Conservation (phyloP, 2,113 vertebrate species). For the Engraulis encrasicolus region DNA sequence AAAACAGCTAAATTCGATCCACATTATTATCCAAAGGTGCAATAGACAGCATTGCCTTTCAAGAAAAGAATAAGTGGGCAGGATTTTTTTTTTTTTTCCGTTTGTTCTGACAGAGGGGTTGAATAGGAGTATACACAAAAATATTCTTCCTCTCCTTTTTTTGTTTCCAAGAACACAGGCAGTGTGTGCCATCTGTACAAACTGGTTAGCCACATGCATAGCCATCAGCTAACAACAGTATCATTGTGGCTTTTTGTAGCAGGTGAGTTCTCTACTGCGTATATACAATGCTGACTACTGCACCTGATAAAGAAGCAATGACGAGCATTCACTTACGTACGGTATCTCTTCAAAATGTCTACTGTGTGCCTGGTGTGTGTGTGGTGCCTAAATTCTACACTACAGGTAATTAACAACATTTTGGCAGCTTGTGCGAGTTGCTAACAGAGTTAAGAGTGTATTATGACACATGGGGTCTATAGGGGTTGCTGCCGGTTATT, state of each 20-base stretch:
- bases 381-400: not conserved
- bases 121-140: not conserved
- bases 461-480: slow-evolving; percentile 7
- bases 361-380: not conserved
- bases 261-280: not conserved
- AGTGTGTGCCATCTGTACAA: not conserved
- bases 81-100: not conserved
- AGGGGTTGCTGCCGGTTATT: too few species aligned
- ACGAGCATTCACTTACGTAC: not conserved
- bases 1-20: slow-evolving; percentile 8
- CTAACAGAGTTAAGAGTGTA: not conserved
- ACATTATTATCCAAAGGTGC: not conserved
- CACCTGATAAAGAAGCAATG: not conserved
- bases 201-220: not conserved
- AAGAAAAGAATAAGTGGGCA: not conserved
- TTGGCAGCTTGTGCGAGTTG: not conserved
- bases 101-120: not conserved
- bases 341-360: not conserved
- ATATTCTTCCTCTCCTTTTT: not conserved
- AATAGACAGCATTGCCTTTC: not conserved
- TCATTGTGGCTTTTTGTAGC: not conserved
- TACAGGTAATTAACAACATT: not conserved
- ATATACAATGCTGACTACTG: slow-evolving; percentile 10
- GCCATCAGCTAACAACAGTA: not conserved
- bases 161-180: not conserved